Evolutionary conservation across 2,113 vertebrate genomes (phyloP).

Genomic region (Crocuta crocuta): DNA sequence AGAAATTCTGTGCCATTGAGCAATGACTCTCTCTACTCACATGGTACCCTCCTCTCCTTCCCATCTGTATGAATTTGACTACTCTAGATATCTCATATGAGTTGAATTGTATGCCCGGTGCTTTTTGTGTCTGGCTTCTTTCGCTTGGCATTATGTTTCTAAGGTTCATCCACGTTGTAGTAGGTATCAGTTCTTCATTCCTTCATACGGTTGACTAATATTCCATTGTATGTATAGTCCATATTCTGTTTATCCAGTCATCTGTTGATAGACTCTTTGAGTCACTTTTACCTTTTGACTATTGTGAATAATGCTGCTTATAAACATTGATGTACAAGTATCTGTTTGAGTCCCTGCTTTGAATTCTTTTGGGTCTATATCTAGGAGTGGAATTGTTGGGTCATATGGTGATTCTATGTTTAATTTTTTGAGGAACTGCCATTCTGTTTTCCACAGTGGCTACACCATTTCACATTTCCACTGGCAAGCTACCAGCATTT

Average conservation of each 20-base stretch:
- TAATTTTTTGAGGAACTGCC: neutral
- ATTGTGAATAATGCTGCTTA: neutral
- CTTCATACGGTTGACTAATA: neutral
- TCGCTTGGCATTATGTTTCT: neutral
- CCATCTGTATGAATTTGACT: neutral
- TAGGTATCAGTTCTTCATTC: accelerated
- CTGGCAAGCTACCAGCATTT: neutral
- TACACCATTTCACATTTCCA: neutral
- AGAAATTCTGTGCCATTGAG: neutral
- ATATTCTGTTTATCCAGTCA: neutral
- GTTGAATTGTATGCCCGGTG: accelerated
- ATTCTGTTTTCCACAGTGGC: neutral
- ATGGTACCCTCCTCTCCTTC: neutral
- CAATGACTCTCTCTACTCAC: neutral
- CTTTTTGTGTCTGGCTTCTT: neutral
- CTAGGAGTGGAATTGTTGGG: neutral
- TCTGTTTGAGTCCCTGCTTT: neutral
- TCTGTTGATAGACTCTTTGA: neutral
- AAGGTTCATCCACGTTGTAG: too few species aligned
- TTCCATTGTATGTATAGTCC: neutral
- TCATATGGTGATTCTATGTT: neutral
- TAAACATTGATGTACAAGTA: too few species aligned
- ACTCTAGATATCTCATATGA: neutral
- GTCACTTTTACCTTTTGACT: neutral
- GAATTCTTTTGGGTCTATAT: neutral